Conservation (phyloP, 2,797 vertebrate genomes). For the Artibeus jamaicensis region DNA sequence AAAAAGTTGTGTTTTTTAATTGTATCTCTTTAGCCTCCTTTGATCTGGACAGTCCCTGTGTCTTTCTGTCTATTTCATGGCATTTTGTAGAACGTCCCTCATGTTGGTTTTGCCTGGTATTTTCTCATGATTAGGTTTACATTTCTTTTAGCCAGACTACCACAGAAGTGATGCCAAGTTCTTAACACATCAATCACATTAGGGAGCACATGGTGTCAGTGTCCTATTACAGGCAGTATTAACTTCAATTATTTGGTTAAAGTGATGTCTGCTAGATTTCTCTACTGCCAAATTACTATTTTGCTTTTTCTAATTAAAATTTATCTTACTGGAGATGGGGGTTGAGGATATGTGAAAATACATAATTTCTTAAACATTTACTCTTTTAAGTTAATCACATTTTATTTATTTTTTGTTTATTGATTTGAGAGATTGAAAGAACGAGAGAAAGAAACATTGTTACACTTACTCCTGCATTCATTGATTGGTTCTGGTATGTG, state of each 20-base stretch:
- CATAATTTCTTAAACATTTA: neutral
- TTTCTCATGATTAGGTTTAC: neutral
- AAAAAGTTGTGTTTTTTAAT: neutral
- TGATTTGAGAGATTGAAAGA: no score
- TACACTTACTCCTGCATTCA: no score
- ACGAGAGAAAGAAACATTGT: no score
- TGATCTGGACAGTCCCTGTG: neutral
- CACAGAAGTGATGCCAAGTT: neutral
- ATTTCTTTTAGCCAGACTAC: neutral
- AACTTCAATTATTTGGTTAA: neutral
- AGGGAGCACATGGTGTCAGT: neutral
- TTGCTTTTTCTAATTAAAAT: neutral
- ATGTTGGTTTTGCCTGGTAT: neutral
- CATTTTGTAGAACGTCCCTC: neutral
- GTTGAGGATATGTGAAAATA: constrained; percentile 10
- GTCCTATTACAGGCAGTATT: neutral
- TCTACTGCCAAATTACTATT: neutral
- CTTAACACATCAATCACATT: neutral
- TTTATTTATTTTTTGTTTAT: no score
- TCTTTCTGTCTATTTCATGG: constrained; percentile 2
- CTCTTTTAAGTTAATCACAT: no score
- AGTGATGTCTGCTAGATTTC: neutral
- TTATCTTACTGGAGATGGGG: neutral
- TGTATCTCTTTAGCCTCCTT: neutral
- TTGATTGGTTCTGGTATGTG: neutral